A percentile compares a stretch with the other conserved stretches of the same genome.
phyloP scores from a whole-genome alignment of 2,797 vertebrate species.

The Channa striata region DNA sequence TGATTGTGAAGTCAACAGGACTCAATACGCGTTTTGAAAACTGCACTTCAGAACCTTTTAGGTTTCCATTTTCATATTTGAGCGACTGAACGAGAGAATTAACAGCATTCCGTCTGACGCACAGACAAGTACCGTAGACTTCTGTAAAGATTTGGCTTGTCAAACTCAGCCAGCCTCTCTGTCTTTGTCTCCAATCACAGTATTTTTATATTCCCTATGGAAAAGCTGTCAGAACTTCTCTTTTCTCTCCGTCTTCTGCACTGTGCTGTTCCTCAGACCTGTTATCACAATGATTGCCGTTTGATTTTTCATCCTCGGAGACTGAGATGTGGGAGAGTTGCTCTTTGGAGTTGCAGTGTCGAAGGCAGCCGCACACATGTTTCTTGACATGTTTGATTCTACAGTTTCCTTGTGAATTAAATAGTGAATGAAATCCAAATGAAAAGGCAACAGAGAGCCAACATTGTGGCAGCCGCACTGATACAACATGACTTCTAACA shows the following conservation, averaged over 20 bases:
- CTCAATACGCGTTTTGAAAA: background rate
- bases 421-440: conserved; percentile 13
- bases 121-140: conserved; percentile 18
- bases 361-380: conserved; percentile 29
- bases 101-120: conserved; percentile 3
- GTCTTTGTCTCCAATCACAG: conserved; percentile 20
- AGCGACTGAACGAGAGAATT: conserved; percentile 1
- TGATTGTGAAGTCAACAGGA: background rate
- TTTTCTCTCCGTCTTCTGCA: conserved; percentile 17
- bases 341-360: conserved; percentile 25
- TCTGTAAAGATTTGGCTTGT: conserved; percentile 22
- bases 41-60: background rate
- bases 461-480: background rate
- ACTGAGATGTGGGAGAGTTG: conserved; percentile 26
- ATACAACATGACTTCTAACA: conserved; percentile 9
- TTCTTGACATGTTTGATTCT: conserved; percentile 31
- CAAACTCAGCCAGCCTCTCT: conserved; percentile 9
- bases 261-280: conserved; percentile 51
- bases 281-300: conserved; percentile 49
- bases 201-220: conserved; percentile 39
- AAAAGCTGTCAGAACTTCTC: conserved; percentile 51
- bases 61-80: background rate
- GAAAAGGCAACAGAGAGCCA: background rate
- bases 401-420: conserved; percentile 35
- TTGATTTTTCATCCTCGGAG: conserved; percentile 51